A percentile compares a stretch with the other conserved stretches of the same genome.
These are phyloP conservation scores for Lapara coniferarum DNA, from an alignment of 2,888 invertebrate genomes.

Conservation along the genomic window DNA sequence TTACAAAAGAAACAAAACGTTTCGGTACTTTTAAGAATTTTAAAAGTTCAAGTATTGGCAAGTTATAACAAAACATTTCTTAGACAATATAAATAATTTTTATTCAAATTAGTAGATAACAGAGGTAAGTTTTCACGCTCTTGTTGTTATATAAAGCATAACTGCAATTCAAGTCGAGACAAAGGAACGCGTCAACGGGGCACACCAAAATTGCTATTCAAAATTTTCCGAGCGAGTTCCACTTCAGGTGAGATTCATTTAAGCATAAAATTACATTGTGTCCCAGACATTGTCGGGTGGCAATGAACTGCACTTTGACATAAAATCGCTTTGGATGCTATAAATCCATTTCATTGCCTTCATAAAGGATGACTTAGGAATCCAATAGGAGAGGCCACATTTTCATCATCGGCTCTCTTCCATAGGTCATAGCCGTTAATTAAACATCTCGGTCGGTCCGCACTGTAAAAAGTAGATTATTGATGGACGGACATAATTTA, in stretches of 20 bases:
- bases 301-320: slow-evolving; percentile 84
- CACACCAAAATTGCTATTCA: slow-evolving; percentile 77
- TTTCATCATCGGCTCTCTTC: slow-evolving; percentile 63
- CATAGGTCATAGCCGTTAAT: slow-evolving; percentile 68
- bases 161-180: slow-evolving; percentile 74
- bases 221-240: slow-evolving; percentile 79
- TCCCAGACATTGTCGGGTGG: slow-evolving; percentile 77
- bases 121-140: slow-evolving; percentile 75
- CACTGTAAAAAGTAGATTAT: slow-evolving; percentile 36
- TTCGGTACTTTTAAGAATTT: slow-evolving; percentile 34
- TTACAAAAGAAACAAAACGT: neutral
- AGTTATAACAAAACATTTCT: slow-evolving; percentile 50
- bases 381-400: slow-evolving; percentile 72
- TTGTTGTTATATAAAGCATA: slow-evolving; percentile 78
- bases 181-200: slow-evolving; percentile 68
- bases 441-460: slow-evolving; percentile 39
- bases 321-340: slow-evolving; percentile 78
- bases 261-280: slow-evolving; percentile 84
- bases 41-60: slow-evolving; percentile 53
- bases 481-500: slow-evolving; percentile 31
- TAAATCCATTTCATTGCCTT: slow-evolving; percentile 81
- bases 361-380: slow-evolving; percentile 79
- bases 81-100: slow-evolving; percentile 48
- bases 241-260: slow-evolving; percentile 78
- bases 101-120: slow-evolving; percentile 58